Percentiles rank a stretch among this genome's conserved stretches.
Evolutionary conservation across 30 jellyfish, hydroid and myxozoan genomes (phyloP).

Genomic region (Hydractinia echinata): DNA sequence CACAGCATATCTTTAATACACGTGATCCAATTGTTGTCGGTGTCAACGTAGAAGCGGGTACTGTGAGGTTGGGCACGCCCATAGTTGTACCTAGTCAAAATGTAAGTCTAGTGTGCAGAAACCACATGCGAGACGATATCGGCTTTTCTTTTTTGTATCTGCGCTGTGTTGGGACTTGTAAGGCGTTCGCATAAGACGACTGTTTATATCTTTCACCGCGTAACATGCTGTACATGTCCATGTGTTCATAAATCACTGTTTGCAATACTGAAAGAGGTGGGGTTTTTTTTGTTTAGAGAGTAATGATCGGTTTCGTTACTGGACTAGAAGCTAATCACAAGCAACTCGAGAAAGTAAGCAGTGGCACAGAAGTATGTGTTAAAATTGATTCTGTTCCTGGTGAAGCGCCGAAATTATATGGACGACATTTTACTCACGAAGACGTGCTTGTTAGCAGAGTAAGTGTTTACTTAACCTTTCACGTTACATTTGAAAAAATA

Average conservation of each 20-base stretch:
- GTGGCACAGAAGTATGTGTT: conserved; percentile 96
- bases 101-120: conserved; percentile 63
- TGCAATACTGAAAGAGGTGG: neutral
- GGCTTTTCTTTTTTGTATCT: too few relatives aligned
- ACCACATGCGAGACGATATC: too few relatives aligned
- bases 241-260: neutral
- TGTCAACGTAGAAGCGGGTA: conserved; percentile 91
- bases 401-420: conserved; percentile 96
- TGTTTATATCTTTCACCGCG: too few relatives aligned
- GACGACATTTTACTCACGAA: conserved; percentile 98
- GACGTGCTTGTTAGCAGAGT: conserved; percentile 93
- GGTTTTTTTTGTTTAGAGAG: conserved; percentile 5
- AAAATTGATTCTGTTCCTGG: conserved; percentile 91
- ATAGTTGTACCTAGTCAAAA: conserved; percentile 92
- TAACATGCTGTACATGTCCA: too few relatives aligned
- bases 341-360: conserved; percentile 73
- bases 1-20: conserved; percentile 88
- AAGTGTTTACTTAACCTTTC: neutral
- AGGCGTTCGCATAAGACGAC: too few relatives aligned
- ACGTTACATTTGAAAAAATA: too few relatives aligned
- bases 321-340: conserved; percentile 99
- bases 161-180: too few relatives aligned
- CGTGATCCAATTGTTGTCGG: conserved; percentile 99
- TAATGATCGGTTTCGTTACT: conserved; percentile 83
- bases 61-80: conserved; percentile 88